Base-by-base conservation (phyloP, 1,140 invertebrate species). In the Elymnias hypermnestra region DNA sequence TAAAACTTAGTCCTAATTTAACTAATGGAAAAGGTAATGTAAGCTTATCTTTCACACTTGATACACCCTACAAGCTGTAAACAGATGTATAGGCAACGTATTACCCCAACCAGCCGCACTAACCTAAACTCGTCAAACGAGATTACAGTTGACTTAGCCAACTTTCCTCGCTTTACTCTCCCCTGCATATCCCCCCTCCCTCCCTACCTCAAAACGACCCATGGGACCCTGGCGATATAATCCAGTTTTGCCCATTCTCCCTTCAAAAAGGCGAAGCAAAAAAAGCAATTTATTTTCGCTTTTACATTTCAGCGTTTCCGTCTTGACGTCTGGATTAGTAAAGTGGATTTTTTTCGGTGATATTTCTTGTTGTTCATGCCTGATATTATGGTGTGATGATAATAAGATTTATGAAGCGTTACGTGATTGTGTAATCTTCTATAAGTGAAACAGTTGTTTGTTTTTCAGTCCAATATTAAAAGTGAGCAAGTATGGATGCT, bases 171-270 rank as follows among this genome's bases (percentile, higher is more conserved):
- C 31, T 37, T 45, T n/a, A n/a, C n/a, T n/a, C n/a, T n/a, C n/a
- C n/a, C n/a, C n/a, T n/a, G n/a, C n/a, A n/a, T n/a, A n/a, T n/a
- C 47, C 31, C 13, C 14, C 23, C 50, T 35, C 37, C 46, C 38
- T 26, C 28, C 39, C 39, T 41, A 28, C 33, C 39, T 39, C 31
- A 5, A 33, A 17, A 6, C 29, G 14, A 8, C 67, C 57, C 61
- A 29, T 17, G 59, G 61, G 64, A 61, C 48, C 12, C 51, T 25
- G 44, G 57, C 65, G 65, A 65, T 63, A 69, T 78, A 79, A 75
- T 79, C 72, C 75, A 72, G 57, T 79, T 76, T 74, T 44, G 36
- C 58, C 57, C 64, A 57, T 67, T 69, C 63, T 68, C 59, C 65
- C 60, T 53, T 33, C 48, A 38, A 54, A 50, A 68, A 72, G 61